These are phyloP conservation scores for Nemotelus nigrinus DNA, from an alignment of 2,888 invertebrate genomes.

Conservation along the genomic window DNA sequence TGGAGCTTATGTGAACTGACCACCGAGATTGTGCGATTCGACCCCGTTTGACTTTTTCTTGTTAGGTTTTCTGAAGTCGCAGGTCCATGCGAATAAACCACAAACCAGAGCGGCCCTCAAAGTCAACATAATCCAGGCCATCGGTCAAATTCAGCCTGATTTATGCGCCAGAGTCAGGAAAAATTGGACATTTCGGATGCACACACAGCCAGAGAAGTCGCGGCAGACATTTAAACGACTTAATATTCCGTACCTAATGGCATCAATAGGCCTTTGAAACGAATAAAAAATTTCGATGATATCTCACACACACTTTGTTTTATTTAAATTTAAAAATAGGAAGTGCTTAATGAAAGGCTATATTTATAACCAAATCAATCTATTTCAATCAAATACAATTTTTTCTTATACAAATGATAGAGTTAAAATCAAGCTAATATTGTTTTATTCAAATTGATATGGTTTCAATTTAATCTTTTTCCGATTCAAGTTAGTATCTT, in stretches of 20 bases:
- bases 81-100: constrained; percentile 6
- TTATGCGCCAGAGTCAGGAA: constrained; percentile 15
- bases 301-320: not conserved
- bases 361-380: too few species aligned
- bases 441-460: too few species aligned
- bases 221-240: constrained; percentile 3
- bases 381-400: too few species aligned
- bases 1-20: constrained; percentile 3
- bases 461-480: too few species aligned
- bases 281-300: not conserved
- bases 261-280: not conserved
- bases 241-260: constrained; percentile 6
- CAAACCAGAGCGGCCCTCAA: not conserved
- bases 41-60: not conserved
- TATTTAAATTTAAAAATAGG: not conserved
- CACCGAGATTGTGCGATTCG: constrained; percentile 9
- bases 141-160: constrained; percentile 8
- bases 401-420: too few species aligned
- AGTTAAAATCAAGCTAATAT: too few species aligned
- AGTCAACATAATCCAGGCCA: constrained; percentile 20
- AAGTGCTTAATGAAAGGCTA: too few species aligned
- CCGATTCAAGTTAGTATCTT: too few species aligned
- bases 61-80: not conserved
- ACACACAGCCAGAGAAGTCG: not conserved
- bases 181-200: constrained; percentile 16